Base-by-base conservation (phyloP, 64 coral and sea anemone genomes). In the Actinia tenebrosa region DNA sequence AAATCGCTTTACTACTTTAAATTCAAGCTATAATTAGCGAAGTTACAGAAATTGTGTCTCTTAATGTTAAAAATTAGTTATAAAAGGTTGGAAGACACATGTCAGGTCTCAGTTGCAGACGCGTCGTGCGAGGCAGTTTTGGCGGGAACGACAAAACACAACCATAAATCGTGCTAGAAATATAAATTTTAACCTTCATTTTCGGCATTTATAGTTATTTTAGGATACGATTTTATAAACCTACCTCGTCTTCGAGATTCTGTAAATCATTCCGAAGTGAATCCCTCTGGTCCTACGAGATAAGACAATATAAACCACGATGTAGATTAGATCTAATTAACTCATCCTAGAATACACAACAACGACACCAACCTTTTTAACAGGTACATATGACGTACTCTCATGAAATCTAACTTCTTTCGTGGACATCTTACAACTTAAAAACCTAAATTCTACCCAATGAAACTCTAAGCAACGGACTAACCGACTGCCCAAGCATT, bases 181-280 rank as follows among this genome's bases (percentile, higher is more conserved):
- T 72, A 26, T 58, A 5, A 58, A 58, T 16, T 58, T 58, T 58
- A 58, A 0, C 10, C 56, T 66, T 14, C 25, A 20, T n/a, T 75
- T 27, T 30, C 20, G 4, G 69, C 10, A 75, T 75, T 30, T 13
- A 2, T 7, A 75, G 11, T 37, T 75, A 42, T 15, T 75, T 75
- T 13, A 25, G 26, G 42, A 23, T n/a, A 1, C 11, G 11, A 10
- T 30, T 0, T 27, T 1, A 13, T 10, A 43, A 42, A 60, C 50
- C 77, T 77, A 97, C 94, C 88, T 93, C 94, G 64, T 92, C 83
- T 86, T 97, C 94, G 43, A 97, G 86, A 27, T 93, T 87, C 55
- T 84, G 86, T 64, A 97, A 86, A 60, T 97, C 94, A 87, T 86
- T 88, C 17, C 91, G 85, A 44, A 97, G 89, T 10, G 88, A 90